Evolutionary conservation across 2,797 vertebrate genomes (phyloP).

Genomic region (Sphenodon punctatus): DNA sequence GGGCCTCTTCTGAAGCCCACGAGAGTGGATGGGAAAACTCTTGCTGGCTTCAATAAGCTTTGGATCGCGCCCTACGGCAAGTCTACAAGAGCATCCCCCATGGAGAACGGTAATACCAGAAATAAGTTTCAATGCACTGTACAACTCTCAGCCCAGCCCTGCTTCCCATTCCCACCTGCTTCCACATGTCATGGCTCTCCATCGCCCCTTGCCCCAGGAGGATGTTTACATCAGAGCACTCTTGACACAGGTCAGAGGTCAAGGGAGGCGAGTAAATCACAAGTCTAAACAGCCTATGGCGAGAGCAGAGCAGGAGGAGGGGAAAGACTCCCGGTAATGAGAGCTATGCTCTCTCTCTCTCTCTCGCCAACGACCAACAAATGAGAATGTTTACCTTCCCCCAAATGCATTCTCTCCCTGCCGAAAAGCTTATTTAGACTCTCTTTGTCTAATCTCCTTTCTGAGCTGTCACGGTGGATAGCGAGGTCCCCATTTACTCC

Average conservation of each 20-base stretch:
- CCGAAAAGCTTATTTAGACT: conserved; percentile 35
- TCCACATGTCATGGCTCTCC: conserved; percentile 29
- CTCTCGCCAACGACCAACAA: conserved; percentile 68
- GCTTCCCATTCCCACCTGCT: conserved; percentile 54
- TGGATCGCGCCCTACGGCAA: not conserved
- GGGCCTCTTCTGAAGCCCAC: not conserved
- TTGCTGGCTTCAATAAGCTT: not conserved
- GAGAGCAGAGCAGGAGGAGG: not conserved
- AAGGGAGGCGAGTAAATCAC: conserved; percentile 68
- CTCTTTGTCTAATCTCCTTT: conserved; percentile 42
- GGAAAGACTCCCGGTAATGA: conserved; percentile 44
- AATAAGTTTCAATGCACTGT: conserved; percentile 29
- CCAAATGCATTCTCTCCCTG: conserved; percentile 8
- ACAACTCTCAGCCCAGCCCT: not conserved
- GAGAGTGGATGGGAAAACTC: conserved; percentile 16
- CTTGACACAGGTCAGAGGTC: conserved; percentile 62
- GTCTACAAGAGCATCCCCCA: not conserved
- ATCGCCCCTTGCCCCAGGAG: conserved; percentile 8
- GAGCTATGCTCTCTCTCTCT: conserved; percentile 52
- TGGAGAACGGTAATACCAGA: not conserved
- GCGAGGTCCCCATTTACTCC: conserved; percentile 14
- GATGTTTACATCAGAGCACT: conserved; percentile 50
- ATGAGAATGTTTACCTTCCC: conserved; percentile 57
- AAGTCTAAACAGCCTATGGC: conserved; percentile 49
- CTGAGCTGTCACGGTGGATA: conserved; percentile 19